Percentiles rank a stretch among this genome's conserved stretches.
phyloP scores from a whole-genome alignment of 2,113 vertebrate species.

The Sisor rabdophorus region DNA sequence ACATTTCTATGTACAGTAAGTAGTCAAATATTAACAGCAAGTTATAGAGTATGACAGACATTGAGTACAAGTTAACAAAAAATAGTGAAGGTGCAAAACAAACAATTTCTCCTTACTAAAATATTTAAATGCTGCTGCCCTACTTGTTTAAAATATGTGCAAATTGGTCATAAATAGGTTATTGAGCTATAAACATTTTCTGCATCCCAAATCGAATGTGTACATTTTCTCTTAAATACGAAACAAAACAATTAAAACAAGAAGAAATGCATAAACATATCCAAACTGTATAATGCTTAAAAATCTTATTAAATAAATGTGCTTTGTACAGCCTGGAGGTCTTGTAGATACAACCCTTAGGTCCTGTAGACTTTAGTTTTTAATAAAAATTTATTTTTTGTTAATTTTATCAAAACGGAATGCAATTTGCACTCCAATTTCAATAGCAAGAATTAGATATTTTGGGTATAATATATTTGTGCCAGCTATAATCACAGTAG shows the following conservation, averaged over 20 bases:
- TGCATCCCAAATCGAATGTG: not conserved
- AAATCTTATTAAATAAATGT: not conserved
- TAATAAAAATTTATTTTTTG: no score
- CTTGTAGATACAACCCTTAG: not conserved
- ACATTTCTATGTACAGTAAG: conserved; percentile 21
- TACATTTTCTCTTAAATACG: not conserved
- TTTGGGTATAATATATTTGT: no score
- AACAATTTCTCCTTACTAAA: not conserved
- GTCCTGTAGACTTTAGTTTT: no score
- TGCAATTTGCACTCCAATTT: no score
- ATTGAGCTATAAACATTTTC: not conserved
- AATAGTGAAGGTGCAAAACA: conserved; percentile 1
- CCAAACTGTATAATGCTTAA: not conserved
- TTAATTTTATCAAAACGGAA: no score
- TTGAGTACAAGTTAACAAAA: not conserved
- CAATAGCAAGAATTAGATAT: no score
- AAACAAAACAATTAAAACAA: not conserved
- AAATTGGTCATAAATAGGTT: not conserved
- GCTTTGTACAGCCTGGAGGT: not conserved
- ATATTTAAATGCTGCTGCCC: not conserved
- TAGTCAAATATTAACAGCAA: not conserved
- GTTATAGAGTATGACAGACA: not conserved
- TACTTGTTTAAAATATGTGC: not conserved
- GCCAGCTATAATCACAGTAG: not conserved
- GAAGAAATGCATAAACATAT: not conserved